These are phyloP conservation scores for Otocyon megalotis DNA, from an alignment of 2,113 vertebrate genomes.

Conservation along the genomic window DNA sequence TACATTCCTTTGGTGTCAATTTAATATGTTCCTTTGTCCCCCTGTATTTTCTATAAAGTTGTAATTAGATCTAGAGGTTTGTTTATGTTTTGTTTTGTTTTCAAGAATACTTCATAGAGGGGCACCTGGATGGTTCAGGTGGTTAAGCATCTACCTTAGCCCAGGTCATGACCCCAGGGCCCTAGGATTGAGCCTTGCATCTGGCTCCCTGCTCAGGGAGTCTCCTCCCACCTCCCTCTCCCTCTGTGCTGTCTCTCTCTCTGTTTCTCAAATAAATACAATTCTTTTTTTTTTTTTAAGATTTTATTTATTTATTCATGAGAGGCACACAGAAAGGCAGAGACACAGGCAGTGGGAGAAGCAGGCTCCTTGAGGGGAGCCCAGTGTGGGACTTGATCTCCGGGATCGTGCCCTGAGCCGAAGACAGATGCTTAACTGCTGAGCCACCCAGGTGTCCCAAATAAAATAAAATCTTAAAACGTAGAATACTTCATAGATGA, in stretches of 20 bases:
- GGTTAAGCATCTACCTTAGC: neutral
- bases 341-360: too few species aligned
- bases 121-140: neutral
- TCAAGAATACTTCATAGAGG: neutral
- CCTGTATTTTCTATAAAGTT: constrained; percentile 15
- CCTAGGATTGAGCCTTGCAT: neutral
- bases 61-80: constrained; percentile 9
- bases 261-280: neutral
- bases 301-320: too few species aligned
- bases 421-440: too few species aligned
- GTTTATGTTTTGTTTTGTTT: neutral
- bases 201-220: neutral
- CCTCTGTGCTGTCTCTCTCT: neutral
- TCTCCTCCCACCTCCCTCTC: neutral
- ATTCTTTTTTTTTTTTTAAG: too few species aligned
- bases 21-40: neutral
- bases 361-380: too few species aligned
- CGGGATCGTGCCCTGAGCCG: too few species aligned
- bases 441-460: neutral
- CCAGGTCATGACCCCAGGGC: neutral
- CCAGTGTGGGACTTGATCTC: too few species aligned
- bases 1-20: neutral
- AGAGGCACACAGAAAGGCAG: too few species aligned
- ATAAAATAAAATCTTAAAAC: neutral
- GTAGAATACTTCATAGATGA: neutral